Evolutionary conservation across 2,888 invertebrate species (phyloP), one percentile per base, ranked within the genome.

Genomic region (Ophion ellenae): DNA sequence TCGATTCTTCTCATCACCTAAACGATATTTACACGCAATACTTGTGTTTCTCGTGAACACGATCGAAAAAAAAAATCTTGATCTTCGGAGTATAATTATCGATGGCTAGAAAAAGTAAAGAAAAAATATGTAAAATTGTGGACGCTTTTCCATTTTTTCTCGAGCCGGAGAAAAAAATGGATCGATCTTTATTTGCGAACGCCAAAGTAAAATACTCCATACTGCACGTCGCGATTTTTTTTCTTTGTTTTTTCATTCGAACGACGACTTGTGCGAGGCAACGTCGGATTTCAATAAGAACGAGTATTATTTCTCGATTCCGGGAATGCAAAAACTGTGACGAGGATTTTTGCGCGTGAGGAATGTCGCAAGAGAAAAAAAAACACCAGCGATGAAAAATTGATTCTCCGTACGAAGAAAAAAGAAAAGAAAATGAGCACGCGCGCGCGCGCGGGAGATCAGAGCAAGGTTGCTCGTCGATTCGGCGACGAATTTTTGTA

Each of bases 21-120:
- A 80, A 67, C 64, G 45, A 77, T 88, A 88, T 88, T 85, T 86
- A 88, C 88, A 88, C 87, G 87, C 86, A 87, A 85, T 83, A 71
- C 73, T 74, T 61, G 32, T 47, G 47, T 77, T 73, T 40, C 17
- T 70, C 47, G 32, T 66, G 66, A 40, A 66, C 57, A 66, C 20
- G 20, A 40, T 40, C 5, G 17, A 66, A n/a, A 71, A 67, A 84
- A 84, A 70, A 82, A 63, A 82, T 32, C 71, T 73, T 17, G 36
- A n/a, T 9, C n/a, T 32, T 67, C 67, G 67, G 67, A 63, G 64
- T 73, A 45, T 74, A 45, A 47, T 9, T 7, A 40, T 7, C 59
- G 53, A 73, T 61, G 45, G n/a, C n/a, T 20, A 36, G 11, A 71
- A 24, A 45, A 24, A 64, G 32, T 2, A 0, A n/a, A 74, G 17